Conservation (phyloP, 2,888 invertebrate species). For the Girardia tigrina region DNA sequence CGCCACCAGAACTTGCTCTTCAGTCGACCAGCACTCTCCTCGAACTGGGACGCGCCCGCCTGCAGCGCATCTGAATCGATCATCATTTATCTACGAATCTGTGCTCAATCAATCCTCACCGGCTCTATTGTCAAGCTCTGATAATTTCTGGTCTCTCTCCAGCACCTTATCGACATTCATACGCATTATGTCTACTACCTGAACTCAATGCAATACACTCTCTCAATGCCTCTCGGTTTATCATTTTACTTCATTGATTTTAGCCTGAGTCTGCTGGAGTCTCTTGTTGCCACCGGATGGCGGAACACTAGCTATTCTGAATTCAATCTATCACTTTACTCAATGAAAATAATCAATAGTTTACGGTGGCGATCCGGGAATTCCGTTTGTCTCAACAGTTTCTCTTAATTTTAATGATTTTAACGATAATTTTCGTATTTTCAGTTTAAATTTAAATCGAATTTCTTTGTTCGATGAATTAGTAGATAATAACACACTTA, state of each 20-base stretch:
- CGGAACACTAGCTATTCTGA: conserved; percentile 4
- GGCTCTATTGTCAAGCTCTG: conserved; percentile 78
- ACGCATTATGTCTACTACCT: conserved; percentile 60
- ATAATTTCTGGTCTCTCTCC: conserved; percentile 75
- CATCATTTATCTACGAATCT: not conserved
- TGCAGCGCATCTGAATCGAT: conserved; percentile 40
- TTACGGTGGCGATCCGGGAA: conserved; percentile 7
- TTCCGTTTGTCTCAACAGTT: conserved; percentile 4
- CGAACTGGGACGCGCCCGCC: conserved; percentile 64
- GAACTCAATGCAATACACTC: not conserved
- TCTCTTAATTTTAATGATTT: not conserved
- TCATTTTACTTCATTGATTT: conserved; percentile 49
- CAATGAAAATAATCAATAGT: not conserved
- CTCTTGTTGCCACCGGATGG: conserved; percentile 43
- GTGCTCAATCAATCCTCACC: conserved; percentile 44
- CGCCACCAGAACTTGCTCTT: conserved; percentile 95
- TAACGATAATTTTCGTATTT: not conserved
- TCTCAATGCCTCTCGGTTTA: not conserved
- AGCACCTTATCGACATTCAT: conserved; percentile 76
- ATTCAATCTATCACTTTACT: not conserved
- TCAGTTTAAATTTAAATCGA: no score
- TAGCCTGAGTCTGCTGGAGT: conserved; percentile 52
- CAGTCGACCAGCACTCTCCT: conserved; percentile 85
- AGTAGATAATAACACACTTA: not conserved
- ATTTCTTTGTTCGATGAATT: no score